Base-by-base conservation (phyloP, 2,888 invertebrate species). In the Zygaena filipendulae region DNA sequence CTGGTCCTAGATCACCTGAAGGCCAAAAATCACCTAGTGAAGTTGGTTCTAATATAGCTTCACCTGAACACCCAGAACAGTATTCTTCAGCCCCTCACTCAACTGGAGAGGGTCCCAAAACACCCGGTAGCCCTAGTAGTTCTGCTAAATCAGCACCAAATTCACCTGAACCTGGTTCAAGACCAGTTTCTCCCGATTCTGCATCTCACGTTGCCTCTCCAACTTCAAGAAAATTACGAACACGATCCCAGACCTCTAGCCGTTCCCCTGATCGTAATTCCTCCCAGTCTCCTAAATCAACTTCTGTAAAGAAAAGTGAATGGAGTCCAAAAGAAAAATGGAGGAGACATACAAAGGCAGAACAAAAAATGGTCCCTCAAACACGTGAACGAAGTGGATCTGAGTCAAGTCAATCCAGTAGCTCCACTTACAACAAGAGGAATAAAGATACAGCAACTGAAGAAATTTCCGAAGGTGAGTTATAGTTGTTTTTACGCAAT, bases 381-480 rank as follows among this genome's bases (percentile, higher is more conserved):
- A 45, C 62, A 12, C 43, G 55, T 19, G 52, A 52, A 22, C 52
- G 70, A 19, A 77, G 75, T 47, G 49, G 64, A 38, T 77, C 79
- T 30, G 74, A 72, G 27, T 77, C 79, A 34, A 80, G 80, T 49
- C 63, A 51, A 29, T 79, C 81, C 13, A 79, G 75, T 39, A 59
- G 61, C 47, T 79, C 79, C 11, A 61, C 72, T 30, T 70, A 72
- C 33, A 71, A 74, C 41, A 75, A 77, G 43, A 51, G 70, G 28
- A 43, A 51, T 31, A 79, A 74, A 36, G 75, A 75, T 40, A 70
- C 80, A 29, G 72, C 68, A 11, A 79, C 85, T 25, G 85, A 85
- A 59, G 85, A 84, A 62, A 84, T 85, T 49, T 85, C 85, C 33
- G 86, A 86, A 50, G 85, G 85, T 84, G 64, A 47, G n/a, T 35